phyloP scores from a whole-genome alignment of 2,113 vertebrate genomes.

The Mustela nigripes region DNA sequence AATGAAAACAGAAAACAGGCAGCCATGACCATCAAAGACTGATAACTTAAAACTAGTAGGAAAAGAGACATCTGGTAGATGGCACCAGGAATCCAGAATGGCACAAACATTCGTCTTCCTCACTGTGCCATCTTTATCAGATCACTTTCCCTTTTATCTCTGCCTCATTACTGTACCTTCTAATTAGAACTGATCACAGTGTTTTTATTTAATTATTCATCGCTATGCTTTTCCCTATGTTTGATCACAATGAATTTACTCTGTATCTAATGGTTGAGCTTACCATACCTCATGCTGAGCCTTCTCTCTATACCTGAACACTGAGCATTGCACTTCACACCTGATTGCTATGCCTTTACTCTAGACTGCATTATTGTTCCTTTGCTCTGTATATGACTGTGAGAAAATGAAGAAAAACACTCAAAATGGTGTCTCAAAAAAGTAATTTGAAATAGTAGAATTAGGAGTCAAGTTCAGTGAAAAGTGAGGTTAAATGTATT shows the following conservation, averaged over 20 bases:
- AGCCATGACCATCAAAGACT: not conserved
- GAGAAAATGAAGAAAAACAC: not conserved
- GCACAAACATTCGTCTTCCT: not conserved
- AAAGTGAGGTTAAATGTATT: not conserved
- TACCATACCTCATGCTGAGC: not conserved
- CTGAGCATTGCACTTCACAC: not conserved
- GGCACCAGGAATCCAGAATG: not conserved
- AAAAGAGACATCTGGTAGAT: not conserved
- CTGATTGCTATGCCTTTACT: not conserved
- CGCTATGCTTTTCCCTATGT: not conserved
- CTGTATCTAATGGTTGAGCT: too few relatives aligned
- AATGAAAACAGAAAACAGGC: not conserved
- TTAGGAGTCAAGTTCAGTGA: not conserved
- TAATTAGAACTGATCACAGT: too few relatives aligned
- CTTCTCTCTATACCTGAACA: not conserved
- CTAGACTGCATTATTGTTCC: not conserved
- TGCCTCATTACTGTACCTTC: not conserved
- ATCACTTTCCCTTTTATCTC: not conserved
- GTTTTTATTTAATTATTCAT: not conserved
- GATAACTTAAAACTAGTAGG: not conserved
- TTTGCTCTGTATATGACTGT: not conserved
- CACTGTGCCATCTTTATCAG: not conserved
- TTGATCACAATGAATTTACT: not conserved
- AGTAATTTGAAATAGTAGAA: not conserved
- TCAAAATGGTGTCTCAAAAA: not conserved